Percentiles rank a stretch among this genome's conserved stretches.
These are phyloP conservation scores for Rhinella marina DNA, from an alignment of 2,797 vertebrate genomes.

Conservation along the genomic window DNA sequence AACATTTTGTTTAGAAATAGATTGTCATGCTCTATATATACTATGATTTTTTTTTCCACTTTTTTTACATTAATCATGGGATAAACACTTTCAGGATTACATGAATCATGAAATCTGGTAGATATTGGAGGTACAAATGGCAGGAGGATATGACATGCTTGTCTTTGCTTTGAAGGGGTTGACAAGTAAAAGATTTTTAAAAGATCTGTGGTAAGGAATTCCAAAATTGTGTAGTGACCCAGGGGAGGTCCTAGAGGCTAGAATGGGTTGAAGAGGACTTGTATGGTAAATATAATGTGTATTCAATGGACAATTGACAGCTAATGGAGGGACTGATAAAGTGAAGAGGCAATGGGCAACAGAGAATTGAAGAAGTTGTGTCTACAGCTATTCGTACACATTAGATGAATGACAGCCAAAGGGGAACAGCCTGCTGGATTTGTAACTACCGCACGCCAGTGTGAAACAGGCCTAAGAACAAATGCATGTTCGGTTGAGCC, in stretches of 20 bases:
- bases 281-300: not conserved
- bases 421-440: no score
- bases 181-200: not conserved
- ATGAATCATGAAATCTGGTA: not conserved
- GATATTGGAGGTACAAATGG: not conserved
- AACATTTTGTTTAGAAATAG: no score
- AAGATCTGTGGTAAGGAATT: not conserved
- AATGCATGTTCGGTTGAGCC: no score
- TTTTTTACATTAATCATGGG: no score
- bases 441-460: no score
- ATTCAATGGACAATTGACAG: not conserved
- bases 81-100: no score
- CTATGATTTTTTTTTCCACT: no score
- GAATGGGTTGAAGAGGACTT: not conserved
- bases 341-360: not conserved
- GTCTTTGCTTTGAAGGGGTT: not conserved
- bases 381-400: not conserved
- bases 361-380: not conserved
- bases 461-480: no score
- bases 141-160: not conserved
- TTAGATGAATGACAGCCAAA: no score
- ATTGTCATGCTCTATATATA: no score
- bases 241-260: not conserved
- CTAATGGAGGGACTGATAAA: not conserved
- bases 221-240: not conserved